A percentile compares a stretch with the other conserved stretches of the same genome.
Evolutionary conservation across 2,888 invertebrate genomes (phyloP).

Genomic region (Noctuana brunneofusca): DNA sequence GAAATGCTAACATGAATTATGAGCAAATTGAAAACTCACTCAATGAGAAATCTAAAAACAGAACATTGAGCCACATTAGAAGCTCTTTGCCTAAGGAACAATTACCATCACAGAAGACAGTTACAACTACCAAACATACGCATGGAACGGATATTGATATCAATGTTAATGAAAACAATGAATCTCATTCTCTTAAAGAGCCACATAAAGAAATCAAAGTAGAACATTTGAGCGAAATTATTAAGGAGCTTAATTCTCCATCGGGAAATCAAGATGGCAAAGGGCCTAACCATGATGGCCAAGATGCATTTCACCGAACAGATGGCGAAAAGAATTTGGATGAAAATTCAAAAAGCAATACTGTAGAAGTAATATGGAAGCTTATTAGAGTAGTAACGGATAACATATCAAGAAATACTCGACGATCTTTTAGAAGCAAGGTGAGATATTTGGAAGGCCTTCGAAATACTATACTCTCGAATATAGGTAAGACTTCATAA

Average conservation of each 20-base stretch:
- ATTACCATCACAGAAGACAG: neutral
- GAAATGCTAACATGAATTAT: neutral
- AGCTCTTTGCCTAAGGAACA: neutral
- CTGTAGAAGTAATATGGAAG: constrained; percentile 59
- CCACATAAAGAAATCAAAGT: neutral
- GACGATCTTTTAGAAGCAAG: constrained; percentile 78
- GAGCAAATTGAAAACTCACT: neutral
- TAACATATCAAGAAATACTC: constrained; percentile 66
- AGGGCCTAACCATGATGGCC: neutral
- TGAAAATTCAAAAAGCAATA: constrained; percentile 46
- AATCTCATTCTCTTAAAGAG: neutral
- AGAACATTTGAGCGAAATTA: neutral
- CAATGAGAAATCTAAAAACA: neutral
- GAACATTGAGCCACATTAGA: neutral
- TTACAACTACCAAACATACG: neutral
- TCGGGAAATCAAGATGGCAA: neutral
- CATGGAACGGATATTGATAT: neutral
- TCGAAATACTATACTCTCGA: constrained; percentile 82
- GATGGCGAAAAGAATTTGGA: constrained; percentile 2
- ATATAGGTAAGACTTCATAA: constrained; percentile 84
- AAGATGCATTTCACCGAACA: neutral
- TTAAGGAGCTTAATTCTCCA: neutral
- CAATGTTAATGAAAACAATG: neutral
- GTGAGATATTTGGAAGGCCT: constrained; percentile 82
- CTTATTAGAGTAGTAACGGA: constrained; percentile 66